Base-by-base conservation (phyloP, 2,797 vertebrate genomes). In the Fratercula arctica region DNA sequence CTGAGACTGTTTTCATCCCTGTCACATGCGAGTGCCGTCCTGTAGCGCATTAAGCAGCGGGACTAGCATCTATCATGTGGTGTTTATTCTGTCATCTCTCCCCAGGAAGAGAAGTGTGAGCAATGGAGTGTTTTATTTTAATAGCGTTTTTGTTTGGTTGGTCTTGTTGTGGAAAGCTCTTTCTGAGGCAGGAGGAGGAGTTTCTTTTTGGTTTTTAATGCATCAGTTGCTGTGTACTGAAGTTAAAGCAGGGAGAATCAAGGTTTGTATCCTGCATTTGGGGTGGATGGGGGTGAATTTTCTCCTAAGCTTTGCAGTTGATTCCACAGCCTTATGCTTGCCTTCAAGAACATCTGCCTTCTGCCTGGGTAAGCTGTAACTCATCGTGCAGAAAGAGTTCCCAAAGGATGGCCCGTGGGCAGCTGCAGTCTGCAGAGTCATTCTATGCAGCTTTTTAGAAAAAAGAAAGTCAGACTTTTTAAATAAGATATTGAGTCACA, bases 121-220 rank as follows among this genome's bases (percentile, higher is more conserved):
- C 87, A 93, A 29, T 67, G 90, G 91, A 83, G 83, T 91, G 95
- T 91, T 96, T 95, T 91, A 79, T 95, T 96, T 95, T 95, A 95
- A 97, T 89, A 67, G 91, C 33, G 1, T 56, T 94, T 86, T 90
- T 84, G 51, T 90, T 90, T 63, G 54, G 8, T 56, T 33, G 66
- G 13, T 25, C 92, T 64, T 86, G 64, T 13, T 2, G 17, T 50
- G 48, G 41, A 53, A 80, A 56, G 25, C 50, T 51, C 24, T 43
- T 83, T 68, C 75, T 11, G 85, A 92, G 73, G 57, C 87, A 75
- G 57, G 43, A 85, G 46, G 13, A 64, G 1, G 7, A 54, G 18
- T 31, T 76, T 54, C 19, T 43, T 50, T 59, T 29, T 1, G 7
- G 4, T 41, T 76, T 78, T 54, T 81, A 75, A 72, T 4, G 26